Conservation (phyloP, 2,888 invertebrate species). For the Eurois occulta region DNA sequence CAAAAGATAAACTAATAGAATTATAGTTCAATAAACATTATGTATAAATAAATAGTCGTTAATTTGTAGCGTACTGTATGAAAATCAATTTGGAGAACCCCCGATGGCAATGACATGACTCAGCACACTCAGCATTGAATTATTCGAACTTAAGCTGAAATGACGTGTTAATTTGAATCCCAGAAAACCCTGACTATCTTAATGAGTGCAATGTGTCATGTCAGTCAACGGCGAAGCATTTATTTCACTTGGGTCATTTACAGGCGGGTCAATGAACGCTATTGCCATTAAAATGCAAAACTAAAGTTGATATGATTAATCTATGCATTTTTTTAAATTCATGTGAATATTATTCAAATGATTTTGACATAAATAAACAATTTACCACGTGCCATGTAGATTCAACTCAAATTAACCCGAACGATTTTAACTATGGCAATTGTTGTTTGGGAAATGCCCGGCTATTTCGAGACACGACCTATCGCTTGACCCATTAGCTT, state of each 20-base stretch:
- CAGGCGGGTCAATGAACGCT: not conserved
- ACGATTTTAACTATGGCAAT: not conserved
- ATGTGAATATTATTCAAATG: not conserved
- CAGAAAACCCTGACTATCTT: constrained; percentile 3
- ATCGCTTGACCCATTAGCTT: not conserved
- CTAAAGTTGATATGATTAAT: not conserved
- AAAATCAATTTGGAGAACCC: constrained; percentile 6
- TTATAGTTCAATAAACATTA: not conserved
- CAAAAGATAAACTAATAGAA: too few relatives aligned
- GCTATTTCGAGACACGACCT: not conserved
- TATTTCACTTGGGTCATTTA: not conserved
- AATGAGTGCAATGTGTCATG: not conserved
- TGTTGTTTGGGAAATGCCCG: not conserved
- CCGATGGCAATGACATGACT: constrained; percentile 1
- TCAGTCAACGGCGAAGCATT: constrained; percentile 3
- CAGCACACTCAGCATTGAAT: not conserved
- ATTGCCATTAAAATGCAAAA: not conserved
- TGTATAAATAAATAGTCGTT: not conserved
- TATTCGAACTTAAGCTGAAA: not conserved
- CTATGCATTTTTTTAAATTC: too few relatives aligned
- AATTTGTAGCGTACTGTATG: not conserved
- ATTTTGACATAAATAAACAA: not conserved
- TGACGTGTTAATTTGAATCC: not conserved
- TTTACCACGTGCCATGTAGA: not conserved
- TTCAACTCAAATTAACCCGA: not conserved